Evolutionary conservation across 2,797 vertebrate genomes (phyloP).

Genomic region (Sebastes dallii): DNA sequence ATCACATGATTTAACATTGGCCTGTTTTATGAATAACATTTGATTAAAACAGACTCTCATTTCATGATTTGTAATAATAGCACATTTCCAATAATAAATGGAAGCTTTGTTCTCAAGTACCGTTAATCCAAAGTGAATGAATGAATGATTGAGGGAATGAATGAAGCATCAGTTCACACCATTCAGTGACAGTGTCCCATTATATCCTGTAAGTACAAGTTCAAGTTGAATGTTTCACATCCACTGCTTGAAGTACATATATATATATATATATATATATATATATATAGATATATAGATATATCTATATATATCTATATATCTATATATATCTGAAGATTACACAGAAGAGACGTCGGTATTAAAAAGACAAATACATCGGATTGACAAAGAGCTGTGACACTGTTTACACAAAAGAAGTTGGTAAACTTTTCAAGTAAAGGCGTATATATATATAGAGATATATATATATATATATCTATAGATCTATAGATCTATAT

Average conservation of each 20-base stretch:
- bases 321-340: too few relatives aligned
- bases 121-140: not conserved
- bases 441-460: too few relatives aligned
- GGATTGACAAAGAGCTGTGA: too few relatives aligned
- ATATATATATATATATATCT: too few relatives aligned
- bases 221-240: not conserved
- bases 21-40: not conserved
- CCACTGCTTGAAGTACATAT: not conserved
- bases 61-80: not conserved
- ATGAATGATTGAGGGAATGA: not conserved
- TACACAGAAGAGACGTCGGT: too few relatives aligned
- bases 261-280: too few relatives aligned
- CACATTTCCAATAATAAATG: not conserved
- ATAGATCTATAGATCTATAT: too few relatives aligned
- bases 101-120: not conserved
- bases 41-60: not conserved
- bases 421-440: too few relatives aligned
- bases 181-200: not conserved
- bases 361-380: too few relatives aligned
- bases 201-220: not conserved
- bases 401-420: too few relatives aligned
- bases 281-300: too few relatives aligned
- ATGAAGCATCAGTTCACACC: not conserved
- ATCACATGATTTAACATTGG: not conserved
- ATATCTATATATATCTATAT: too few relatives aligned